Evolutionary conservation across 2,113 vertebrate genomes (phyloP), one percentile per base, ranked within the genome.

Genomic region (Lepidothrix coronata): DNA sequence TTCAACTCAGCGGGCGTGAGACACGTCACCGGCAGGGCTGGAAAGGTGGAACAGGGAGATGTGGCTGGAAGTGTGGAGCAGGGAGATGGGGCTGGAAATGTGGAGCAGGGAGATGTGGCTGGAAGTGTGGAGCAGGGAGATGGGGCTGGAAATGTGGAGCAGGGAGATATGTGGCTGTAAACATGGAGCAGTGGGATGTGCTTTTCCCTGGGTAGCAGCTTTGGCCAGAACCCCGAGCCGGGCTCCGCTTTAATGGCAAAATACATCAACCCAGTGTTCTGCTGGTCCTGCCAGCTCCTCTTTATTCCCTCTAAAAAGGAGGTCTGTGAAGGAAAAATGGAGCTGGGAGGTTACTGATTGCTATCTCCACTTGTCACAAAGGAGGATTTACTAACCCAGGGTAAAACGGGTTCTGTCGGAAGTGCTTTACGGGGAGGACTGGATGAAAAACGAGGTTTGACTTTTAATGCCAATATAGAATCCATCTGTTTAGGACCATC

Each of bases 391-490:
- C 92, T 88, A 70, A 92, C 88, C 30, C 0, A 0, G 68, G 39
- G 30, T 70, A 74, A 62, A 54, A 10, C 3, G 5, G 55, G 35
- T 63, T 90, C 71, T 37, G 39, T 91, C 75, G 27, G 46, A 70
- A 77, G 78, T 37, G 39, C 65, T 74, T 77, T 48, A 55, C 39
- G 31, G 90, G 91, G 55, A 49, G 61, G 59, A 67, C 83, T 63
- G 85, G 82, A 44, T 96, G 88, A 96, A 91, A 92, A 96, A 89
- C 5, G 25, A 85, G 41, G 57, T 83, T 85, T 73, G 83, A 48
- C 85, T 91, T 88, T 83, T 86, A 88, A 84, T 74, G 33, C 76
- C 85, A 30, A 75, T 84, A 84, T 41, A 93, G 83, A 95, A 95
- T 77, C 91, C 55, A 90, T 88, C 85, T 65, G 76, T 67, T 93